Base-by-base conservation (phyloP, 2,888 invertebrate genomes). In the Dicroscelio sp. region DNA sequence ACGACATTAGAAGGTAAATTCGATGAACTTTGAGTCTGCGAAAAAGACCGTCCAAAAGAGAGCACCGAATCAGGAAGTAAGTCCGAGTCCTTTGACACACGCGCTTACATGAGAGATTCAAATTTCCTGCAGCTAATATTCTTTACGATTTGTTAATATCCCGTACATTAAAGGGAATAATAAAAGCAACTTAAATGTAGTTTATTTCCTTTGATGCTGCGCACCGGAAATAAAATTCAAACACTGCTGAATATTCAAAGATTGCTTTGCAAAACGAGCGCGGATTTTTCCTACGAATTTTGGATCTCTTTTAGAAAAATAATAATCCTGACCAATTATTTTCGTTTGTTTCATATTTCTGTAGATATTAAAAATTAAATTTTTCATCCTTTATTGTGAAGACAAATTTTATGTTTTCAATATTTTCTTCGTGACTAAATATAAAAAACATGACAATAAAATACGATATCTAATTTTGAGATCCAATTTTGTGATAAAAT, bases 121-220 rank as follows among this genome's bases (percentile, higher is more conserved):
- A 75, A 85, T 76, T 78, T 85, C 85, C 55, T 67, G 76, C 23
- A 31, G 55, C 85, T 85, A 85, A 85, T 85, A 85, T 85, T 85
- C 58, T 85, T 67, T 67, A 78, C 85, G 85, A 69, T 85, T 85
- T 69, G 75, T 78, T 85, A 76, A 78, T 85, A 85, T 69, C 52
- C 69, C 43, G 58, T 38, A 55, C 38, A 30, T 79, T 86, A 86
- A 86, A 86, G 38, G 30, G 63, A 86, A 79, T 86, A 63, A 79
- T 63, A 79, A 63, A 71, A 63, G 79, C 71, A 52, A 60, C 52
- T 69, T 86, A 79, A 79, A 79, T 86, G 71, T 52, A 75, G 52
- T 75, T 84, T 63, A 75, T 84, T 84, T 84, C 75, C 84, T 84
- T 75, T 84, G 83, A 83, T 23, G 63, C 27, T 25, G 6, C 25